Conservation (phyloP, 2,797 vertebrate genomes). For the Amphiprion clarkii region DNA sequence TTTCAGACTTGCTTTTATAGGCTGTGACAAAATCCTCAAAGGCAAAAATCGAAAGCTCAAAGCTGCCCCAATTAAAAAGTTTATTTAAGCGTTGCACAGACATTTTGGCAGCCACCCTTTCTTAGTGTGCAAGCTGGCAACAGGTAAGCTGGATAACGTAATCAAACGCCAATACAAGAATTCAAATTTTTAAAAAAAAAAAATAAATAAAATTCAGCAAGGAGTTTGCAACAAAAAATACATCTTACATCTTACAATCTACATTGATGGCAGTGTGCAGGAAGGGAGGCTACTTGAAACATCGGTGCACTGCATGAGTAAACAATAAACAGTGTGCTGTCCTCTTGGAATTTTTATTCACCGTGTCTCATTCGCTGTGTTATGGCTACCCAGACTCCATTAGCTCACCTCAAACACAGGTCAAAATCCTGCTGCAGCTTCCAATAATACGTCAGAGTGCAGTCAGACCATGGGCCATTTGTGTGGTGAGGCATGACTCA, state of each 20-base stretch:
- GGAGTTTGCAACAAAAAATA: no score
- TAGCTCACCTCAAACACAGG: constrained; percentile 49
- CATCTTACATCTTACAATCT: neutral
- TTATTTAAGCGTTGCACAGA: no score
- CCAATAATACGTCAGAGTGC: constrained; percentile 28
- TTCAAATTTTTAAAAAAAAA: no score
- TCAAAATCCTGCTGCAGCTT: constrained; percentile 44
- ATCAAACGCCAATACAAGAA: no score
- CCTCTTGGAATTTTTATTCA: constrained; percentile 1
- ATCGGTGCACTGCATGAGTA: neutral
- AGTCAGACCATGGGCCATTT: constrained; percentile 41
- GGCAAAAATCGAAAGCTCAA: neutral
- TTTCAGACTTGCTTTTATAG: neutral
- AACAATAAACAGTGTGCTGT: neutral
- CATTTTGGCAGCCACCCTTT: neutral
- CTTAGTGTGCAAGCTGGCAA: no score
- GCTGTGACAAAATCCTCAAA: neutral
- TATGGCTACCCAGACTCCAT: constrained; percentile 45
- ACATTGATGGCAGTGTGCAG: neutral
- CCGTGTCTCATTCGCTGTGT: constrained; percentile 43
- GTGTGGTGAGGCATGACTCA: constrained; percentile 62
- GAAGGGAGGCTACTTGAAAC: neutral
- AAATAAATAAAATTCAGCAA: no score
- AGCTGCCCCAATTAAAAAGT: neutral
- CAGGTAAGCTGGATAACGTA: no score